Evolutionary conservation across 2,797 vertebrate species (phyloP).

Genomic region (Eremophila alpestris): DNA sequence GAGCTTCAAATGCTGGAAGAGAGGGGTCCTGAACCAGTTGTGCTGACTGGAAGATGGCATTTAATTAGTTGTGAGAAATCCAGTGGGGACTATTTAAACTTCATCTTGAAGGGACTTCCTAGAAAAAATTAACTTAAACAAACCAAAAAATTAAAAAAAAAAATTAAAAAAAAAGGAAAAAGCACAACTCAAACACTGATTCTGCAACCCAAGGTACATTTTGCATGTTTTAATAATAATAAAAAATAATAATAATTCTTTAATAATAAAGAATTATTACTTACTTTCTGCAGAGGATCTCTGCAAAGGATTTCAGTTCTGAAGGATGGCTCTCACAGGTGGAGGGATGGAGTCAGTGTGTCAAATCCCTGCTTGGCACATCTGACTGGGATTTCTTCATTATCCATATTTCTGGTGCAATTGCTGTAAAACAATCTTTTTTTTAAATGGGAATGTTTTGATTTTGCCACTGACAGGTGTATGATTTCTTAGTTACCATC

Average conservation of each 20-base stretch:
- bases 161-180: not conserved
- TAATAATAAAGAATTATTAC: not conserved
- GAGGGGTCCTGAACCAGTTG: conserved; percentile 25
- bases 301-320: not conserved
- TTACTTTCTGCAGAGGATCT: not conserved
- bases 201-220: not conserved
- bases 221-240: not conserved
- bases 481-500: not conserved
- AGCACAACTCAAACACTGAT: fast-evolving
- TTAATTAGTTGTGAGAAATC: conserved; percentile 15
- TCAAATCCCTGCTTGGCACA: fast-evolving
- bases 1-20: conserved; percentile 41
- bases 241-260: too few relatives aligned
- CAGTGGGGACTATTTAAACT: not conserved
- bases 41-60: conserved; percentile 8
- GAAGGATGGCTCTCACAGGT: not conserved
- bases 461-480: fast-evolving
- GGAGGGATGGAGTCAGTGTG: fast-evolving
- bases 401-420: not conserved
- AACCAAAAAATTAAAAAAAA: not conserved
- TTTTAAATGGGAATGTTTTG: not conserved
- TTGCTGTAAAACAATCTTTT: not conserved
- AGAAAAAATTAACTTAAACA: not conserved
- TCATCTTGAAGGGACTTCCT: not conserved
- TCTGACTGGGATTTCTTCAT: not conserved